These are phyloP conservation scores for Allobates femoralis DNA, from an alignment of 2,797 vertebrate species.

Conservation along the genomic window DNA sequence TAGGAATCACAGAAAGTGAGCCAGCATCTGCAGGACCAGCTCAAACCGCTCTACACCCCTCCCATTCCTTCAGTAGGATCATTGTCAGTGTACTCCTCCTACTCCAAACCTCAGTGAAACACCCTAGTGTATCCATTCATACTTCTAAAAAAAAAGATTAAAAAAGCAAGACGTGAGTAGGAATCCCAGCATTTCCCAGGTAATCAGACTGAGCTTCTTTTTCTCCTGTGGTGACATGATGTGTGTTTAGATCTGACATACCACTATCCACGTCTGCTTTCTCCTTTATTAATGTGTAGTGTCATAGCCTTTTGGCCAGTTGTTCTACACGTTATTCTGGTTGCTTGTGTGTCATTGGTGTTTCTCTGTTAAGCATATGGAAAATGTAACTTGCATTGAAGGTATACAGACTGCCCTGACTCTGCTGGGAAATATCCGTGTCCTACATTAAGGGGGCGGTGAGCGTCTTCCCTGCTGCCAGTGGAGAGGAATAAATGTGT, in stretches of 20 bases:
- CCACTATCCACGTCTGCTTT: no score
- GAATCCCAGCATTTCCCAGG: slow-evolving; percentile 50
- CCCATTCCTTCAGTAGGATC: slow-evolving; percentile 46
- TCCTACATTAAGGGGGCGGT: slow-evolving; percentile 54
- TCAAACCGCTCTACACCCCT: slow-evolving; percentile 46
- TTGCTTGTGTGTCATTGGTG: background rate
- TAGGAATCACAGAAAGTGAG: slow-evolving; percentile 2
- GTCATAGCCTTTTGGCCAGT: background rate
- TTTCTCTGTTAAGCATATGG: background rate
- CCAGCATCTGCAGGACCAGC: slow-evolving; percentile 47
- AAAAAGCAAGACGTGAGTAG: slow-evolving; percentile 39
- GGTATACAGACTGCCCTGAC: background rate
- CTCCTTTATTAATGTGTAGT: background rate
- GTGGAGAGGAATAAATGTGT: slow-evolving; percentile 45
- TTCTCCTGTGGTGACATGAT: slow-evolving; percentile 12
- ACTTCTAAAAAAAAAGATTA: slow-evolving; percentile 34
- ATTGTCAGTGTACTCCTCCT: slow-evolving; percentile 43
- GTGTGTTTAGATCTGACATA: background rate
- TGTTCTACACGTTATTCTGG: background rate
- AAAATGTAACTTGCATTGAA: background rate
- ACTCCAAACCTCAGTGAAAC: slow-evolving; percentile 53
- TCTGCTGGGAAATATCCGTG: slow-evolving; percentile 43
- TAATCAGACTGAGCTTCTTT: slow-evolving; percentile 31
- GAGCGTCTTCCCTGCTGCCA: slow-evolving; percentile 20
- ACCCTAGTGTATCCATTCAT: slow-evolving; percentile 54